These are phyloP conservation scores for Melitaea athalia DNA, from an alignment of 2,888 invertebrate species.

Conservation along the genomic window DNA sequence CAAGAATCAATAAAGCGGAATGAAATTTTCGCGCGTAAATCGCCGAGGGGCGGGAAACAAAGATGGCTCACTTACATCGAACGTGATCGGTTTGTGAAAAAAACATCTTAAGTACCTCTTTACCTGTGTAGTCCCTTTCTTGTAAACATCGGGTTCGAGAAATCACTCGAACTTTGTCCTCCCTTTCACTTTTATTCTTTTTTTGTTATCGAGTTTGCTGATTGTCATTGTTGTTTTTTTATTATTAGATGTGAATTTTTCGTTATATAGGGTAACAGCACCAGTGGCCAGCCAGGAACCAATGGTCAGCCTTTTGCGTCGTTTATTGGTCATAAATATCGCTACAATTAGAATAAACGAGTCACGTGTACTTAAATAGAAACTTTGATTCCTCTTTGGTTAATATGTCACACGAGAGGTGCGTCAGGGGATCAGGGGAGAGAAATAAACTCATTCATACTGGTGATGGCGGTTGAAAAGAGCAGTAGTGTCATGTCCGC, in stretches of 20 bases:
- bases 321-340: no score
- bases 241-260: neutral
- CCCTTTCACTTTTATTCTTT: conserved; percentile 47
- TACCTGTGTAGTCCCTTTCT: conserved; percentile 52
- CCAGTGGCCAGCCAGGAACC: no score
- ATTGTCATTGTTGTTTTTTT: conserved; percentile 27
- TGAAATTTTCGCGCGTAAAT: conserved; percentile 65
- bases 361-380: no score
- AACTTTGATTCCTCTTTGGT: no score
- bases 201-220: conserved; percentile 17
- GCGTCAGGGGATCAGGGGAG: no score
- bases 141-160: conserved; percentile 72
- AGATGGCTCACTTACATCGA: conserved; percentile 78
- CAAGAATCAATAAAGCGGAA: conserved; percentile 68
- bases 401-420: no score
- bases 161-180: conserved; percentile 58
- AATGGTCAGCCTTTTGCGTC: no score
- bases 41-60: conserved; percentile 63
- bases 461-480: no score
- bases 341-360: no score
- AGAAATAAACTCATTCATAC: no score
- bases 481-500: no score
- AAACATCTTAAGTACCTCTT: conserved; percentile 54
- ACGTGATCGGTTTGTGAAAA: conserved; percentile 81
- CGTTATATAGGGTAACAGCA: no score